A percentile compares a stretch with the other conserved stretches of the same genome.
Evolutionary conservation across 2,888 invertebrate genomes (phyloP).

Genomic region (Keiferia lycopersicella): DNA sequence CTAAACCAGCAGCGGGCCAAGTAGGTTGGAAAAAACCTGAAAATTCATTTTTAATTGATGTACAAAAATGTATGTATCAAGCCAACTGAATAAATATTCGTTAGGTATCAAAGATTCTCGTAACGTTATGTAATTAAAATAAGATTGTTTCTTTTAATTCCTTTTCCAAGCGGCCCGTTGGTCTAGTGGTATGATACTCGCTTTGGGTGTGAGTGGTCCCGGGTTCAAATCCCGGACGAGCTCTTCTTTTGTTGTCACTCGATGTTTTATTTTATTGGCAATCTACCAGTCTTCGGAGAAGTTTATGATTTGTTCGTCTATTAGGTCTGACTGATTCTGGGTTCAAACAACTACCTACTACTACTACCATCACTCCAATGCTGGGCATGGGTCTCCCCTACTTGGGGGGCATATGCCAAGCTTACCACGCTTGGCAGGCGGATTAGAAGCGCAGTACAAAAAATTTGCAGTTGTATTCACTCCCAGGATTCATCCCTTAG

Average conservation of each 20-base stretch:
- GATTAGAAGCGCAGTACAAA: too few relatives aligned
- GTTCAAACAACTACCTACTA: too few relatives aligned
- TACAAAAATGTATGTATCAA: not conserved
- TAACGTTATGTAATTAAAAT: too few relatives aligned
- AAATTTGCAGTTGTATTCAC: too few relatives aligned
- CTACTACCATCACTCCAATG: too few relatives aligned
- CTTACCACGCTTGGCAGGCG: too few relatives aligned
- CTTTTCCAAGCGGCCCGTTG: conserved; percentile 37
- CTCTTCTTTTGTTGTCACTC: conserved; percentile 35
- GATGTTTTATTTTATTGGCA: not conserved
- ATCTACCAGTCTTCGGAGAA: not conserved
- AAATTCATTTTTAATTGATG: not conserved
- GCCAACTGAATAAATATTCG: conserved; percentile 13
- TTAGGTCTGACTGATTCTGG: too few relatives aligned
- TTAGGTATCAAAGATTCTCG: too few relatives aligned
- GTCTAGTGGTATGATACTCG: conserved; percentile 50
- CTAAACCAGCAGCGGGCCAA: conserved; percentile 78
- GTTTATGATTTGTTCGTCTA: too few relatives aligned
- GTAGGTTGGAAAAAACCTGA: conserved; percentile 3
- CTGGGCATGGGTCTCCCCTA: too few relatives aligned
- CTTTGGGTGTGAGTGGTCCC: conserved; percentile 56
- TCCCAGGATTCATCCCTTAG: too few relatives aligned
- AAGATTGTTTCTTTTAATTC: not conserved
- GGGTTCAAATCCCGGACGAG: conserved; percentile 66
- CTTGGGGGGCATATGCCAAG: too few relatives aligned